phyloP scores from a whole-genome alignment of 2,888 invertebrate genomes.

The Luperina nickerlii region DNA sequence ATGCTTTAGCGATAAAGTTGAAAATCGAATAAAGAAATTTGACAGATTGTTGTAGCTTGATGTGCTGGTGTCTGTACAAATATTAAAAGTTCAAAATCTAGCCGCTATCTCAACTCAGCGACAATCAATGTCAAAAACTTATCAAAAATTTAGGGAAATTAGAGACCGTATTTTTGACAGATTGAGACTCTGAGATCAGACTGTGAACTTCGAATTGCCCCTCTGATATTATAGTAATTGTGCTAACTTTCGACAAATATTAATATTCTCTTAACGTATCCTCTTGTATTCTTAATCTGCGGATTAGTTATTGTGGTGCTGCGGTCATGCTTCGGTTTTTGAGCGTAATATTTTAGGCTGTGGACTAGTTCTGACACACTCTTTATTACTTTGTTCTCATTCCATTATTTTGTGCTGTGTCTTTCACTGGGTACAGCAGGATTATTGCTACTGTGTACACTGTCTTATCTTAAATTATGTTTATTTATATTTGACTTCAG shows the following conservation, averaged over 20 bases:
- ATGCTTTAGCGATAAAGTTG: too few relatives aligned
- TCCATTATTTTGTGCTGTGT: slow-evolving; percentile 34
- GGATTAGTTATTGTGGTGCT: slow-evolving; percentile 40
- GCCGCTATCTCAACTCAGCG: too few relatives aligned
- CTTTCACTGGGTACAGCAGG: slow-evolving; percentile 9
- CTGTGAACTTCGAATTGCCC: too few relatives aligned
- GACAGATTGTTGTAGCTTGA: too few relatives aligned
- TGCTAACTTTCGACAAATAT: neutral
- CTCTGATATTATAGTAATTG: neutral
- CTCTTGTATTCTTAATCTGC: slow-evolving; percentile 35
- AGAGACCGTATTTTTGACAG: too few relatives aligned
- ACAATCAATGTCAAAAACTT: too few relatives aligned
- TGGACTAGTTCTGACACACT: slow-evolving; percentile 51
- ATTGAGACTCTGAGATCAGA: too few relatives aligned
- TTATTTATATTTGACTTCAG: neutral
- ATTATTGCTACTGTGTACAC: neutral
- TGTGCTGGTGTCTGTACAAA: too few relatives aligned
- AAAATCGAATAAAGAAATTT: too few relatives aligned
- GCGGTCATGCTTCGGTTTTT: slow-evolving; percentile 50
- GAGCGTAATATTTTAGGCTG: slow-evolving; percentile 56
- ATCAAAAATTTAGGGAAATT: too few relatives aligned
- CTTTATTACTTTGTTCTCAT: slow-evolving; percentile 51
- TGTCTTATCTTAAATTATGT: neutral
- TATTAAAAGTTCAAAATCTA: too few relatives aligned
- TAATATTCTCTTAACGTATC: slow-evolving; percentile 8